Base-by-base conservation (phyloP, 1,140 invertebrate species). In the Macrotrachela quadricornifera region DNA sequence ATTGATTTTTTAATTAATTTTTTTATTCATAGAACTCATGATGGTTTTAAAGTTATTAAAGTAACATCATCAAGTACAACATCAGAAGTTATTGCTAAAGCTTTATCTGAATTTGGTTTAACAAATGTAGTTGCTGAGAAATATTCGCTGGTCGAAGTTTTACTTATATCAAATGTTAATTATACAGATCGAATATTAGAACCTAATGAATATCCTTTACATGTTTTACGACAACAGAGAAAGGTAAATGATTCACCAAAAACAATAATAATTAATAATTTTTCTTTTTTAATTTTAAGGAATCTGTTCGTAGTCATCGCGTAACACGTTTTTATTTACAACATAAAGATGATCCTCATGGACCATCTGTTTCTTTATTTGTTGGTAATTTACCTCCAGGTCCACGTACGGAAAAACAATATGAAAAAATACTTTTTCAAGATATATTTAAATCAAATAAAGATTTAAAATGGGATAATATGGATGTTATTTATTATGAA, bases 401-500 rank as follows among this genome's bases (percentile, higher is more conserved):
- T 64, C 76, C 13, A 49, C 18, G 94, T 52, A 88, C 85, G 43
- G 87, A 99, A 73, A 75, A 87, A 58, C 86, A 88, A 73, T 99
- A 99, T 71, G 91, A 97, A 74, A 90, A 87, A 69, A 87, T 97
- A 62, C 77, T 99, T 38, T 49, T 21, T n/a, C 79, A 82, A 56
- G 90, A 96, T 62, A 81, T 91, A 64, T 75, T 97, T 57, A 87
- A 87, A 56, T 81, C 79, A 77, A 82, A 83, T 86, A 66, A 66
- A 81, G 90, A 88, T 64, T 88, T 92, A 70, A 91, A 85, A 73
- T 97, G 92, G 75, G 80, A 79, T 55, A 81, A 79, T 57, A 91
- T 97, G 69, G 92, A 92, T 61, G 91, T 92, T 49, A 97, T 97
- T 64, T 99, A 99, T 73, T 99, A 99, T 67, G 94, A 99, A 71